Evolutionary conservation across 2,888 invertebrate genomes (phyloP).

Genomic region (Diaperis boleti): DNA sequence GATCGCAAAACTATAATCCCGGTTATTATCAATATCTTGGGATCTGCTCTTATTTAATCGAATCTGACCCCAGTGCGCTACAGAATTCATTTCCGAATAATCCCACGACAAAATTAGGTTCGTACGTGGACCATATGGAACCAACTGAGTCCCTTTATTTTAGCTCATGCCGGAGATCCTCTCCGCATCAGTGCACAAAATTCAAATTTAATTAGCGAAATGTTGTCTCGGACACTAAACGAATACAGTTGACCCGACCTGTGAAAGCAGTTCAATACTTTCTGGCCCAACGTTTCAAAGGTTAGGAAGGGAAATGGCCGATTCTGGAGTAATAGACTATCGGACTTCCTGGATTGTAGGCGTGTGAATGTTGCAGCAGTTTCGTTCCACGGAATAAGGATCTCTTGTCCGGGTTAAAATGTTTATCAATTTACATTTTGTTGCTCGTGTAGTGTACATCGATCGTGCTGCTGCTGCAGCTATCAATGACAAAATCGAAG

Average conservation of each 20-base stretch:
- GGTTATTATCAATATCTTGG: no score
- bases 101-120: slow-evolving; percentile 12
- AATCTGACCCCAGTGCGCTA: slow-evolving; percentile 2
- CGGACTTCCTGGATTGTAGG: slow-evolving; percentile 46
- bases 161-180: slow-evolving; percentile 2
- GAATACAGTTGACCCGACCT: slow-evolving; percentile 34
- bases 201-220: slow-evolving; percentile 37
- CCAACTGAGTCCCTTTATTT: slow-evolving; percentile 21
- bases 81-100: slow-evolving; percentile 25
- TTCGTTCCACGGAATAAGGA: slow-evolving; percentile 44
- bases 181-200: slow-evolving; percentile 35
- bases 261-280: slow-evolving; percentile 27
- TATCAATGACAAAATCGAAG: slow-evolving; percentile 13
- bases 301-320: slow-evolving; percentile 36
- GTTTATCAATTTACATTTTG: slow-evolving; percentile 44
- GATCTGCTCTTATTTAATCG: no score
- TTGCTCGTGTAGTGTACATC: neutral
- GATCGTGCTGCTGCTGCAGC: neutral
- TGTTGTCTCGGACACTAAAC: slow-evolving; percentile 33
- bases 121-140: slow-evolving; percentile 24
- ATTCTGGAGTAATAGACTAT: slow-evolving; percentile 42
- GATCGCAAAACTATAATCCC: no score
- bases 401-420: slow-evolving; percentile 44
- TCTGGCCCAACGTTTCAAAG: slow-evolving; percentile 15
- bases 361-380: slow-evolving; percentile 45